Base-by-base conservation (phyloP, 2,888 invertebrate species). In the Mechanitis mazaeus region DNA sequence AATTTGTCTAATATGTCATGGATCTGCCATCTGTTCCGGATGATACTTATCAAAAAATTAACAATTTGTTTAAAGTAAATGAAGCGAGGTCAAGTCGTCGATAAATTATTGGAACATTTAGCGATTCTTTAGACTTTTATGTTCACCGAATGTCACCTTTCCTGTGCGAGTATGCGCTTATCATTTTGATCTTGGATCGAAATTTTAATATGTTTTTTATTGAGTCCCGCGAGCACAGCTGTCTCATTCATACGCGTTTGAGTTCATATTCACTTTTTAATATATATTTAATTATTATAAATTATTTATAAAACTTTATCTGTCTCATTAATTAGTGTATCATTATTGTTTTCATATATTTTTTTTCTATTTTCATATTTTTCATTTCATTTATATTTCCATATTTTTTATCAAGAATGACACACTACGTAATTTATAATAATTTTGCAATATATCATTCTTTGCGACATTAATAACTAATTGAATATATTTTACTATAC, bases 41-140 rank as follows among this genome's bases (percentile, higher is more conserved):
- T 80, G 90, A 89, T 88, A 80, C 84, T 81, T 88, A 90, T 89
- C 89, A 81, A 87, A 87, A 88, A 90, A 89, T 90, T 89, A 89
- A 90, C 88, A 90, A 90, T 90, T 90, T 90, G 89, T 90, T 89
- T 88, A 89, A 90, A 87, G 85, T 84, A 88, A 90, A 90, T 88
- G 85, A 87, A 83, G 80, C 81, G 84, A 83, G 83, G 84, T 84
- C 83, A 85, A 81, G 79, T 76, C 83, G 79, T 76, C 83, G 80
- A 85, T 89, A 90, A 89, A 85, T 89, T 88, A 87, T 87, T 78
- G 78, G 77, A 72, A 73, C 83, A 77, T 79, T 86, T 83, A 85
- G 83, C 85, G 81, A 82, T 79, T 77, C 76, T 82, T 79, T 75
- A 71, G 77, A 77, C 77, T 79, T 82, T 86, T 82, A 83, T 87